Evolutionary conservation across 2,797 vertebrate species (phyloP), one percentile per base, ranked within the genome.

Genomic region (Menidia menidia): DNA sequence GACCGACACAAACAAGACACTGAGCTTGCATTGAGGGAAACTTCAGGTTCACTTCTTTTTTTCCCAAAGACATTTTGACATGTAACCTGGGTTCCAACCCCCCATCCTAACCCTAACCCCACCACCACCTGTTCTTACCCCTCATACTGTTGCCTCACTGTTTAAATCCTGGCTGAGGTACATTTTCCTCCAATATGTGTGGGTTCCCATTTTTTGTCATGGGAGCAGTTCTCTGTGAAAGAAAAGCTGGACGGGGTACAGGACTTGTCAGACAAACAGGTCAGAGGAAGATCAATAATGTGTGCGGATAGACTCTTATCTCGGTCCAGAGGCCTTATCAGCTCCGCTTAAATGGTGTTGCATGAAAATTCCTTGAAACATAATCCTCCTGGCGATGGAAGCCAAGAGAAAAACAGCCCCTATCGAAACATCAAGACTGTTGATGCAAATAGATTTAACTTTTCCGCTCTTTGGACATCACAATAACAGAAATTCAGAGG

Each of bases 241-340:
- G 86, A 84, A 88, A 82, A 75, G 70, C 71, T 85, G 86, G 77
- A 75, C 75, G 80, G 73, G 68, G 82, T 82, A 61, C 85, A 86
- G 84, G 84, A 89, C 92, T 90, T 76, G 84, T 79, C 88, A 80
- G 82, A 87, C 86, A 91, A 85, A 86, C 92, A 81, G 89, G 85
- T 86, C 86, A 86, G 73, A 60, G 56, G 60, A 85, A 87, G 82
- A 94, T 93, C 92, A 90, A 93, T 93, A 90, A 80, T 44, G 79
- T 79, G 87, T 79, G 76, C 62, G 75, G 83, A 88, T 84, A 72
- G 78, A 78, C 89, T 83, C 86, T 91, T 92, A 92, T 93, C 91
- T 89, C 70, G 47, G 68, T 83, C 84, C 81, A 70, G 75, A 59
- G 61, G 65, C 78, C 85, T 93, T 92, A 93, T 93, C 89, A 18